Conservation (phyloP, 2,888 invertebrate genomes). For the Drosophila fungiperda region DNA sequence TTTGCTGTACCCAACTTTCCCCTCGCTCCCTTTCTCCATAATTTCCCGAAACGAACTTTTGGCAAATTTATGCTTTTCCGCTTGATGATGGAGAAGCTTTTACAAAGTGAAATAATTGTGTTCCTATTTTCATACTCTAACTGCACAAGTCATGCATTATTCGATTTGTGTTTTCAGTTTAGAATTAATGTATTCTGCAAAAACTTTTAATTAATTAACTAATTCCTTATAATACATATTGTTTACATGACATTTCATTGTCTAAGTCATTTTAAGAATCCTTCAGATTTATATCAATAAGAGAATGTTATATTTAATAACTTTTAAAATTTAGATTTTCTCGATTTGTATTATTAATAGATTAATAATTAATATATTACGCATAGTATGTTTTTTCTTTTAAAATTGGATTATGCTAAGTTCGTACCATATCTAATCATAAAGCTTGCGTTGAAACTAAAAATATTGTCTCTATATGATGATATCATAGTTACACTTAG, state of each 20-base stretch:
- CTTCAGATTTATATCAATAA: neutral
- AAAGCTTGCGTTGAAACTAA: neutral
- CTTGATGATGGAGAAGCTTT: constrained; percentile 63
- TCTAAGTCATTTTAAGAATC: neutral
- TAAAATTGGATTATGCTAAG: neutral
- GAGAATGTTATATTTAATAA: neutral
- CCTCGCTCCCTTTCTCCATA: neutral
- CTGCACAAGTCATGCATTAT: neutral
- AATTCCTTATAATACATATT: neutral
- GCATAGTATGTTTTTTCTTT: neutral
- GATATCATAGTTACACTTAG: neutral
- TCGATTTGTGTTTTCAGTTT: neutral
- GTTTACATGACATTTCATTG: neutral
- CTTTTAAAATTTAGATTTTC: neutral
- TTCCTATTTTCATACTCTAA: constrained; percentile 36
- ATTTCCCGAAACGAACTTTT: constrained; percentile 48
- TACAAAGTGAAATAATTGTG: constrained; percentile 54
- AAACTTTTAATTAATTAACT: neutral
- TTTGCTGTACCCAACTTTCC: neutral
- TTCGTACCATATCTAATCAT: neutral
- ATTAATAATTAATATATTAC: neutral
- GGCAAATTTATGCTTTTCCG: constrained; percentile 64
- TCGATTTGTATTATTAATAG: neutral
- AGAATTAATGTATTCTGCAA: neutral
- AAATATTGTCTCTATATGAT: no score